These are phyloP conservation scores for Sphyrna mokarran DNA, from an alignment of 2,113 vertebrate genomes.

Conservation along the genomic window DNA sequence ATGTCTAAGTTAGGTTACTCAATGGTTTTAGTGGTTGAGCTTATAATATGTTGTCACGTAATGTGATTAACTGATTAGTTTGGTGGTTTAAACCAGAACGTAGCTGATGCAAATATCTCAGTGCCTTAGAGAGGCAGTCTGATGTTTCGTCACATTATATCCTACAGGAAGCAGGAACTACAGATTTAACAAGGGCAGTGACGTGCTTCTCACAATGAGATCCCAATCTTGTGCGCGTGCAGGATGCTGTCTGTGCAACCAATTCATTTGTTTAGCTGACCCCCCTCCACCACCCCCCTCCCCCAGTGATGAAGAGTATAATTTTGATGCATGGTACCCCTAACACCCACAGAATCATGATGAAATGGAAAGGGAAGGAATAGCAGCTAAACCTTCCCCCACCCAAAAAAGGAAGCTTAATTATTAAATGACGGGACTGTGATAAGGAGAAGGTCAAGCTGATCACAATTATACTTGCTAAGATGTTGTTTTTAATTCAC, in stretches of 20 bases:
- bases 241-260: neutral
- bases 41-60: neutral
- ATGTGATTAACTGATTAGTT: neutral
- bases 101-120: neutral
- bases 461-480: constrained; percentile 22
- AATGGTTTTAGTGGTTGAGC: neutral
- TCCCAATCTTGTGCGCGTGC: neutral
- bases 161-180: neutral
- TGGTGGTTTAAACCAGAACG: neutral
- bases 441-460: constrained; percentile 14
- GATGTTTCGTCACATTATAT: neutral
- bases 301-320: neutral
- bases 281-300: too few species aligned
- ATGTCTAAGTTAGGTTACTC: neutral
- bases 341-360: constrained; percentile 9
- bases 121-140: neutral
- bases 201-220: neutral
- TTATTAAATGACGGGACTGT: constrained; percentile 4
- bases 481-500: constrained; percentile 19
- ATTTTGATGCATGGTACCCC: neutral
- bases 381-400: neutral
- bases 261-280: constrained; percentile 9
- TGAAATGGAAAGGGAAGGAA: neutral
- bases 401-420: neutral
- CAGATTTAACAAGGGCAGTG: neutral